A percentile compares a stretch with the other conserved stretches of the same genome.
Evolutionary conservation across 2,113 vertebrate species (phyloP).

Genomic region (Catharus minimus): DNA sequence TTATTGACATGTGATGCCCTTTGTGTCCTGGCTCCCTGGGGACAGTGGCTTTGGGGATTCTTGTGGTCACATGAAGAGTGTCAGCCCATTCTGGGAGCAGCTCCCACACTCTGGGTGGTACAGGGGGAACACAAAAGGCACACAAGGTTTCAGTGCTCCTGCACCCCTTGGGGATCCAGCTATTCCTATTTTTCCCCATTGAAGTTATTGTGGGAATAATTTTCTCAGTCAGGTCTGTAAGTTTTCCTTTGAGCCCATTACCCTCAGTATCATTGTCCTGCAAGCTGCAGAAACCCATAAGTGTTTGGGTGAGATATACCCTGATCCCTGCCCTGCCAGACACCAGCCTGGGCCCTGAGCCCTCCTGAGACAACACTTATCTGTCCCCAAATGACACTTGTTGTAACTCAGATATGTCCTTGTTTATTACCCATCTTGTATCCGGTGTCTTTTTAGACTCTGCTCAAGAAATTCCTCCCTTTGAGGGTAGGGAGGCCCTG

Average conservation of each 20-base stretch:
- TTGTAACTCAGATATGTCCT: background rate
- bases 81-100: background rate
- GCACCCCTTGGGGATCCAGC: background rate
- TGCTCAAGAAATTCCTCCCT: background rate
- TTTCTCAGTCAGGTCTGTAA: background rate
- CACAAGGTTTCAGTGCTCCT: fast-evolving
- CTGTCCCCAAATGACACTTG: background rate
- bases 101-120: background rate
- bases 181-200: fast-evolving
- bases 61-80: background rate
- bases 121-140: background rate
- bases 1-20: fast-evolving
- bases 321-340: background rate
- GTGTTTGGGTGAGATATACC: background rate
- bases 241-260: background rate
- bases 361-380: background rate
- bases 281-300: background rate
- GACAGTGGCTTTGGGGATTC: background rate
- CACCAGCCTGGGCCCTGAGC: background rate
- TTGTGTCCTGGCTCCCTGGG: background rate
- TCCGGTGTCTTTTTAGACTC: fast-evolving
- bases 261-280: conserved; percentile 2
- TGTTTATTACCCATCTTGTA: background rate
- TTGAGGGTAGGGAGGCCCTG: background rate
- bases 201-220: background rate